phyloP scores from a whole-genome alignment of 2,797 vertebrate genomes.

The Phoeniculus purpureus region DNA sequence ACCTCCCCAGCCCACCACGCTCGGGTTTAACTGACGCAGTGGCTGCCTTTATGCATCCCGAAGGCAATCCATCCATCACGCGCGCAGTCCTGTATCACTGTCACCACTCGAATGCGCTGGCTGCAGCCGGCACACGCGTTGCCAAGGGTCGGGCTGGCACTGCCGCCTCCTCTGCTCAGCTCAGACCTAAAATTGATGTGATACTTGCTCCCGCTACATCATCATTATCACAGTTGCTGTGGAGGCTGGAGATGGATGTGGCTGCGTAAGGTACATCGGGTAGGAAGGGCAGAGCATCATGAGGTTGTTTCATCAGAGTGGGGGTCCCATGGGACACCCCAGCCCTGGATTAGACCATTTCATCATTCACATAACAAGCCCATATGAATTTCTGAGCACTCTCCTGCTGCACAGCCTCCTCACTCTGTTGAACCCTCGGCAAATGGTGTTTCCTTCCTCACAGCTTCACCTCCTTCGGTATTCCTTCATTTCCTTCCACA shows the following conservation, averaged over 20 bases:
- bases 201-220: background rate
- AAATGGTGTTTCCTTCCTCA: background rate
- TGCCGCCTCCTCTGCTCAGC: background rate
- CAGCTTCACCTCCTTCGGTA: background rate
- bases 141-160: background rate
- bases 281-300: fast-evolving
- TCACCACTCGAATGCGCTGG: background rate
- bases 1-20: background rate
- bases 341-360: background rate
- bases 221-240: background rate
- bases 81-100: background rate
- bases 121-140: fast-evolving
- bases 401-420: background rate
- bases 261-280: background rate
- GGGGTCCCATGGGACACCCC: background rate
- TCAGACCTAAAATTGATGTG: background rate
- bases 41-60: constrained; percentile 15
- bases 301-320: background rate
- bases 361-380: background rate
- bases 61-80: constrained; percentile 31
- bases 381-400: background rate
- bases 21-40: constrained; percentile 3
- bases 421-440: background rate
- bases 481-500: constrained; percentile 47
- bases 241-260: background rate